These are phyloP conservation scores for Saccostrea glomerata DNA, from an alignment of 1,140 invertebrate genomes.

Conservation along the genomic window DNA sequence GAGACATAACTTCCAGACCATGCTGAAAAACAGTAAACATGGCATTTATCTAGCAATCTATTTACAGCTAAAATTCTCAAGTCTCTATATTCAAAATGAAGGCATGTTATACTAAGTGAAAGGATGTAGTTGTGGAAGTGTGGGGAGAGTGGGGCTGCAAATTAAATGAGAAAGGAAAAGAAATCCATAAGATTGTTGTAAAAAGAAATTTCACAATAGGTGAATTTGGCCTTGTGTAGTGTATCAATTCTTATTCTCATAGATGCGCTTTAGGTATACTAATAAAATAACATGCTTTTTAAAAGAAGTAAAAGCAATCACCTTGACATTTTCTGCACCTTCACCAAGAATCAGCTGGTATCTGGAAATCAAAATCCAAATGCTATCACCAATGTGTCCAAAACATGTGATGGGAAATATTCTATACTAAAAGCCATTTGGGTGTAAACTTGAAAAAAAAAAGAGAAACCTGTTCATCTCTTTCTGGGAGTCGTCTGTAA, in stretches of 20 bases:
- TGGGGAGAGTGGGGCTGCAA: too few species aligned
- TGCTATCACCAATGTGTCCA: background rate
- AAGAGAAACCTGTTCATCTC: slow-evolving; percentile 43
- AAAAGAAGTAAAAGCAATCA: slow-evolving; percentile 48
- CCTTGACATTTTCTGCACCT: slow-evolving; percentile 60
- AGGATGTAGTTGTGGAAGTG: too few species aligned
- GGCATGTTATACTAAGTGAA: too few species aligned
- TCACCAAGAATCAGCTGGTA: slow-evolving; percentile 43
- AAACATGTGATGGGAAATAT: background rate
- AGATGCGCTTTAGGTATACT: too few species aligned
- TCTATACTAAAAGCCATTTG: background rate
- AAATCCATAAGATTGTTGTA: too few species aligned
- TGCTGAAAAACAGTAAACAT: slow-evolving; percentile 67
- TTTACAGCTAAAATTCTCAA: background rate
- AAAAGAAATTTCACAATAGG: too few species aligned
- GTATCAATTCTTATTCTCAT: too few species aligned
- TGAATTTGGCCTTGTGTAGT: too few species aligned
- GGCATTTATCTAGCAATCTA: background rate
- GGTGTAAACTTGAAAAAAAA: background rate
- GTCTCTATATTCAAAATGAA: background rate
- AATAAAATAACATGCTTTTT: too few species aligned
- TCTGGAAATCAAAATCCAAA: background rate
- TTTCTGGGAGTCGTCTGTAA: slow-evolving; percentile 36
- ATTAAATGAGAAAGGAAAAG: too few species aligned
- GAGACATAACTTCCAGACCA: slow-evolving; percentile 75